These are phyloP conservation scores for Diacarnus erythraeanus DNA, from an alignment of 37 sponge, comb jelly and placozoan genomes.

Conservation along the genomic window DNA sequence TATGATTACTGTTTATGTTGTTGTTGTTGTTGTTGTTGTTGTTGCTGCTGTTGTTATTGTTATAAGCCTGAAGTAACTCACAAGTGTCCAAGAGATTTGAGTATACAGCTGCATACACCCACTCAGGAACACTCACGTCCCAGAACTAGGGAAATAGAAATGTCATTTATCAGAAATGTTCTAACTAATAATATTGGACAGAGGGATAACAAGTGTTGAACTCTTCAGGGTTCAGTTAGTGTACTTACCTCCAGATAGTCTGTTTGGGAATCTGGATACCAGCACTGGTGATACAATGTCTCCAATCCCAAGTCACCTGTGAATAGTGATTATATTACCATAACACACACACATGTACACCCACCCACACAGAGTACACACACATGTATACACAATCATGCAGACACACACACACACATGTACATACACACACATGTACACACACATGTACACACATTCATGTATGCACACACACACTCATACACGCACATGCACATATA, in stretches of 20 bases:
- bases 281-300: slow-evolving; percentile 26
- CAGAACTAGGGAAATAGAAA: slow-evolving; percentile 33
- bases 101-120: slow-evolving; percentile 21
- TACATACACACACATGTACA: too few relatives aligned
- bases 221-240: too few relatives aligned
- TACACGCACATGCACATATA: slow-evolving; percentile 10
- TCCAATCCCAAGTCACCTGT: slow-evolving; percentile 48
- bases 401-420: too few relatives aligned
- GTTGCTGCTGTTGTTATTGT: too few relatives aligned
- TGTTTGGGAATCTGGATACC: slow-evolving; percentile 11
- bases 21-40: too few relatives aligned
- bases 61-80: background rate
- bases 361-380: too few relatives aligned
- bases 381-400: too few relatives aligned
- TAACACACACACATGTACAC: background rate
- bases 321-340: background rate
- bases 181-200: background rate
- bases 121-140: slow-evolving; percentile 48
- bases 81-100: background rate
- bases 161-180: background rate
- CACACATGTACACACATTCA: background rate
- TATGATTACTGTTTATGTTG: too few relatives aligned
- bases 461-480: too few relatives aligned
- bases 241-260: slow-evolving; percentile 35
- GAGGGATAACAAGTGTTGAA: background rate